These are phyloP conservation scores for Zaprionus nigranus DNA, from an alignment of 1,140 invertebrate species.

Conservation along the genomic window DNA sequence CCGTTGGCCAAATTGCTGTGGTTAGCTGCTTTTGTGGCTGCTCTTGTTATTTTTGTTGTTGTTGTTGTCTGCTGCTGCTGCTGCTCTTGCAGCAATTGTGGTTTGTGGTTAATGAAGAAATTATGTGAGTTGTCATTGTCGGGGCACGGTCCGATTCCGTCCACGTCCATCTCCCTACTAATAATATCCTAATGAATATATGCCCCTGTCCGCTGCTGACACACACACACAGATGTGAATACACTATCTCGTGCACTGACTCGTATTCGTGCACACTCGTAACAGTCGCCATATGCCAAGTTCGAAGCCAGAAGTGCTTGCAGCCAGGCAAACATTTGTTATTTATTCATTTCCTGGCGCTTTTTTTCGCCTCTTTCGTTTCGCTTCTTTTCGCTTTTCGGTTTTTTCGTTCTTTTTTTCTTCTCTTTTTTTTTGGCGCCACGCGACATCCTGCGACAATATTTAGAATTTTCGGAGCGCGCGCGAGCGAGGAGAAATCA, in stretches of 20 bases:
- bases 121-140: conserved; percentile 38
- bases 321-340: conserved; percentile 30
- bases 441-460: conserved; percentile 74
- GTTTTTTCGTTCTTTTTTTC: conserved; percentile 16
- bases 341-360: conserved; percentile 33
- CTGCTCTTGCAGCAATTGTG: background rate
- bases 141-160: background rate
- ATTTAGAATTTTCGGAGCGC: conserved; percentile 68
- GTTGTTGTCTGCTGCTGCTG: conserved; percentile 4
- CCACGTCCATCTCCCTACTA: background rate
- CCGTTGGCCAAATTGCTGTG: conserved; percentile 37
- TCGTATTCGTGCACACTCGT: background rate
- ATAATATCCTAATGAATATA: conserved; percentile 8
- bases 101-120: conserved; percentile 46
- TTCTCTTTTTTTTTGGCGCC: conserved; percentile 44
- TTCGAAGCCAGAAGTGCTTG: conserved; percentile 2
- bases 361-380: conserved; percentile 2
- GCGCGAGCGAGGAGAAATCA: conserved; percentile 61
- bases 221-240: background rate
- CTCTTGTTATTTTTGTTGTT: conserved; percentile 13
- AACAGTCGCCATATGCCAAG: conserved; percentile 9
- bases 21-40: conserved; percentile 20
- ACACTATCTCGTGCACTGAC: background rate
- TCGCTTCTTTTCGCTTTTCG: background rate
- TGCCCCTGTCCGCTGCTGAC: background rate